A percentile compares a stretch with the other conserved stretches of the same genome.
These are phyloP conservation scores for Nephrotoma guestfalica DNA, from an alignment of 2,888 invertebrate species.

Conservation along the genomic window DNA sequence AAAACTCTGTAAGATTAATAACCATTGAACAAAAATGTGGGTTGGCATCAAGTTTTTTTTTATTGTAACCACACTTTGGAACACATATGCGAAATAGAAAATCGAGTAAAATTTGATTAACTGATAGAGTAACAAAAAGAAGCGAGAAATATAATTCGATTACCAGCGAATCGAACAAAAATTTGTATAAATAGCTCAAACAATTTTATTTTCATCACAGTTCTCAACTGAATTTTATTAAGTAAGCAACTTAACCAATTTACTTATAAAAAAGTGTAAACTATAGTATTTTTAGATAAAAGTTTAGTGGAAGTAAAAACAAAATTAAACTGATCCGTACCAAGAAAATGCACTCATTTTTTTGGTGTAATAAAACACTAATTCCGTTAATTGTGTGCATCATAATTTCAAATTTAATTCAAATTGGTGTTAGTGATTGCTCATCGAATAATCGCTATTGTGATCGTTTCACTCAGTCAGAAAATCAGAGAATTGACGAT, in stretches of 20 bases:
- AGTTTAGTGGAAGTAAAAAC: neutral
- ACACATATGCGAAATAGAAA: neutral
- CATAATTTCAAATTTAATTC: neutral
- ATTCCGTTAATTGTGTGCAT: neutral
- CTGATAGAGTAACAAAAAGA: neutral
- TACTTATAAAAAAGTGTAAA: neutral
- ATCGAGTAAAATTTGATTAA: neutral
- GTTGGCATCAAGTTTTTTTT: neutral
- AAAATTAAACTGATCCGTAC: neutral
- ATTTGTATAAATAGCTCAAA: neutral
- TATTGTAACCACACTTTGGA: neutral
- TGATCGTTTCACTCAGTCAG: neutral
- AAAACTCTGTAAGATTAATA: neutral
- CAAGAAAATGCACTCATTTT: neutral
- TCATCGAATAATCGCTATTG: neutral
- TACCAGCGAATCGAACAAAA: neutral
- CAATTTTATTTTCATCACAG: neutral
- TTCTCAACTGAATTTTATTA: neutral
- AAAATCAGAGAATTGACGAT: neutral
- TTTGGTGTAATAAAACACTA: neutral
- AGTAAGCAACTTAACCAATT: neutral
- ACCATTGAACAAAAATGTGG: neutral
- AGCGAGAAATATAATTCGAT: neutral
- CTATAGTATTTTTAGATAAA: neutral
- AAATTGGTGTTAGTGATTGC: neutral